Percentiles rank a stretch among this genome's conserved stretches.
These are phyloP conservation scores for Aspidoscelis tigris DNA, from an alignment of 2,113 vertebrate species.

Conservation along the genomic window DNA sequence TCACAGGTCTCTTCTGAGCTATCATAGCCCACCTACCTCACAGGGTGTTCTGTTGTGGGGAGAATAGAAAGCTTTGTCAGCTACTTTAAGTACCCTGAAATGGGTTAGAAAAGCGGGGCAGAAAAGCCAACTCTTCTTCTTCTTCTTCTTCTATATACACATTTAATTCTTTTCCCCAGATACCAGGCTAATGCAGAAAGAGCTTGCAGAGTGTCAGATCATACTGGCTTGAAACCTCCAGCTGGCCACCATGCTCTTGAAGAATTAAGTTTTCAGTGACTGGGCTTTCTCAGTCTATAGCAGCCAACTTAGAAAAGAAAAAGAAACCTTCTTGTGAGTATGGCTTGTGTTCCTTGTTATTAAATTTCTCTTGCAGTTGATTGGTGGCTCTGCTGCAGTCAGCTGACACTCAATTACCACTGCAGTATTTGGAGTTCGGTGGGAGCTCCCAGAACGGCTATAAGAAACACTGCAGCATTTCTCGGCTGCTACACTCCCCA, in stretches of 20 bases:
- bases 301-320: conserved; percentile 1
- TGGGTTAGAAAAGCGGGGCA: no score
- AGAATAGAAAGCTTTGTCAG: no score
- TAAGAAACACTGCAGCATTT: conserved; percentile 9
- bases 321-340: not conserved
- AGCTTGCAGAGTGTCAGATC: not conserved
- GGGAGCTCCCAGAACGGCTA: conserved; percentile 13
- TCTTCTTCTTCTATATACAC: no score
- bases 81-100: no score
- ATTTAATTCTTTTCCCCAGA: not conserved
- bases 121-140: no score
- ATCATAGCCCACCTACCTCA: no score
- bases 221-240: not conserved
- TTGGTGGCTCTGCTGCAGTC: conserved; percentile 15
- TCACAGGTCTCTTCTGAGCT: no score
- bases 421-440: conserved; percentile 1
- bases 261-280: not conserved
- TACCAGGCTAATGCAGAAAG: not conserved
- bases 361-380: conserved; percentile 6
- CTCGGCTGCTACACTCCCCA: not conserved
- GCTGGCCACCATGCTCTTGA: not conserved
- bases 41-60: no score
- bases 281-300: not conserved
- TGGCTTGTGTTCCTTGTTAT: conserved; percentile 1
- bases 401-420: conserved; percentile 29